Evolutionary conservation across 2,113 vertebrate species (phyloP).

Genomic region (Eubucco bourcierii): DNA sequence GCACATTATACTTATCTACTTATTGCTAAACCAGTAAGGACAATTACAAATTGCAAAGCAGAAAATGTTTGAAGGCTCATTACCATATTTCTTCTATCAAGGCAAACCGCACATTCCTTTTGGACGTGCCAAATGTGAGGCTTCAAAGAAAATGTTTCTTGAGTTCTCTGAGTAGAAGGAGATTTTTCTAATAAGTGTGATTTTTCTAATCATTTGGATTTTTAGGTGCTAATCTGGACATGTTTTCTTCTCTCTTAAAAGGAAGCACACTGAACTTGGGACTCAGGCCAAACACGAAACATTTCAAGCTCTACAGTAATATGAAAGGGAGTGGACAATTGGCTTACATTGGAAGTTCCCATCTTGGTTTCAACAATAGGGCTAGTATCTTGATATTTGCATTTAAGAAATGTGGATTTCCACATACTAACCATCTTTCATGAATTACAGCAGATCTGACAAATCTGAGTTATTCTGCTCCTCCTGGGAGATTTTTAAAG

Average conservation of each 20-base stretch:
- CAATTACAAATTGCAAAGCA: not conserved
- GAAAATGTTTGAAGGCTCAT: not conserved
- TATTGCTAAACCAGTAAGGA: constrained; percentile 10
- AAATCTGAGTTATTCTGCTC: constrained; percentile 29
- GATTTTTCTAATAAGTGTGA: not conserved
- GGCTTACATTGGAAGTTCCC: not conserved
- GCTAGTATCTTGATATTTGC: not conserved
- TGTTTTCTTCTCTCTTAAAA: not conserved
- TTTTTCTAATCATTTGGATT: not conserved
- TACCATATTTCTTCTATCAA: constrained; percentile 22
- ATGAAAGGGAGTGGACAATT: not conserved
- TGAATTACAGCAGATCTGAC: constrained; percentile 47
- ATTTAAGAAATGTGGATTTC: constrained; percentile 51
- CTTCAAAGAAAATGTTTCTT: not conserved
- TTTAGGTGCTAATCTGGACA: not conserved
- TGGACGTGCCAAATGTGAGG: constrained; percentile 5
- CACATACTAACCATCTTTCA: constrained; percentile 38
- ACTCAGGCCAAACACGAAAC: not conserved
- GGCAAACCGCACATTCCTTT: constrained; percentile 29
- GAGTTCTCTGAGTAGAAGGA: not conserved
- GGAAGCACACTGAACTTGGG: not conserved
- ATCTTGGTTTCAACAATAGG: constrained; percentile 27
- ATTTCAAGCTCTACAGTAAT: not conserved
- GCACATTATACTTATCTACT: constrained; percentile 18
- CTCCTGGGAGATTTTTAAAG: constrained; percentile 53